Conservation (phyloP, 2,113 vertebrate genomes). For the Larimichthys polyactis region DNA sequence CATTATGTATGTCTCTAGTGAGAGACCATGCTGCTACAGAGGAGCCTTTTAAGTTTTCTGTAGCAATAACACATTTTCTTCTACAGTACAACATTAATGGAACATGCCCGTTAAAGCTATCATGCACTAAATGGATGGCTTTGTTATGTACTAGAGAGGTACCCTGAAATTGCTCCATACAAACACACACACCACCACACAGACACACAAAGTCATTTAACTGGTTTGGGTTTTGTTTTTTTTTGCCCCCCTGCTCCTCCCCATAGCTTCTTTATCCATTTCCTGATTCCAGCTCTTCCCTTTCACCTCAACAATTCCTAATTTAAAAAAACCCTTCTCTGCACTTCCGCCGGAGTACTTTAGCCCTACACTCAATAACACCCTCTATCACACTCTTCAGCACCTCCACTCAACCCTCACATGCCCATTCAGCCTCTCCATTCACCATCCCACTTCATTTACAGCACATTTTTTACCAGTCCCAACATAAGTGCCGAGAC, state of each 20-base stretch:
- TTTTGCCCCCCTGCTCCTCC: constrained; percentile 36
- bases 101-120: constrained; percentile 54
- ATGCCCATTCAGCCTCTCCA: constrained; percentile 69
- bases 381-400: constrained; percentile 69
- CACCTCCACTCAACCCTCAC: constrained; percentile 64
- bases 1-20: background rate
- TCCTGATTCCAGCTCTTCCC: constrained; percentile 65
- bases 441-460: constrained; percentile 71
- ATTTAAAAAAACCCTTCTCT: constrained; percentile 66
- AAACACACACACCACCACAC: constrained; percentile 24
- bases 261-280: constrained; percentile 63
- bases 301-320: constrained; percentile 72
- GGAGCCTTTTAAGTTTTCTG: constrained; percentile 11
- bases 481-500: constrained; percentile 68
- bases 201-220: constrained; percentile 57
- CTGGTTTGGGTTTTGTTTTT: constrained; percentile 47
- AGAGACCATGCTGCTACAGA: constrained; percentile 8
- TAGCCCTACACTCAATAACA: constrained; percentile 67
- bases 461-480: constrained; percentile 69
- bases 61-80: constrained; percentile 40
- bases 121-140: constrained; percentile 62
- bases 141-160: constrained; percentile 52
- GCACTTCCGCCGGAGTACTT: constrained; percentile 71
- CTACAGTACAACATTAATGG: constrained; percentile 51
- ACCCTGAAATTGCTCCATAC: constrained; percentile 49